phyloP scores from a whole-genome alignment of 1,140 invertebrate genomes.

The Trypoxylus dichotomus region DNA sequence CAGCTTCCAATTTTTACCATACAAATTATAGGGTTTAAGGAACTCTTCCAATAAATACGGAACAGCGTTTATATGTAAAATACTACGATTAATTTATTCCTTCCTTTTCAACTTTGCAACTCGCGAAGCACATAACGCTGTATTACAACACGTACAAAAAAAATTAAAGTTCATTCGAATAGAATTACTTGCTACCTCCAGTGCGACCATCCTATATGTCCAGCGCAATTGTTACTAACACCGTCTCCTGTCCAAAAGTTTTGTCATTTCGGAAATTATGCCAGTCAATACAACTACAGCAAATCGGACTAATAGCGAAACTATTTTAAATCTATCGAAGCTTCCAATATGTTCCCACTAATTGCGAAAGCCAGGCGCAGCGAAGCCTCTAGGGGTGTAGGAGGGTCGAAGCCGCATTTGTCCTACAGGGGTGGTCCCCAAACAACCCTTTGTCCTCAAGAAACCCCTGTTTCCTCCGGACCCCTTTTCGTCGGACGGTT shows the following conservation, averaged over 20 bases:
- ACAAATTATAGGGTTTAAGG: no score
- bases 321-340: slow-evolving; percentile 37
- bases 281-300: neutral
- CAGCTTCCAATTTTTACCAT: no score
- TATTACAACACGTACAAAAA: no score
- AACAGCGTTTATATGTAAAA: no score
- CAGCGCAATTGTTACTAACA: neutral
- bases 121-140: no score
- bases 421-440: slow-evolving; percentile 38
- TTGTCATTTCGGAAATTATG: slow-evolving; percentile 15
- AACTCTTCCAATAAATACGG: no score
- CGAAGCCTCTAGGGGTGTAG: slow-evolving; percentile 25
- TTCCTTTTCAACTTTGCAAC: no score
- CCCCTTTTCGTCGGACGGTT: slow-evolving; percentile 32
- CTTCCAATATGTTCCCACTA: slow-evolving; percentile 41
- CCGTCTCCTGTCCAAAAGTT: neutral
- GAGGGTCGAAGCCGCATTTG: slow-evolving; percentile 34
- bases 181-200: no score
- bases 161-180: no score
- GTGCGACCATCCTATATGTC: no score
- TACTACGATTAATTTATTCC: no score
- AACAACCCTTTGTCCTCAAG: slow-evolving; percentile 46
- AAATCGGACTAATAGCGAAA: slow-evolving; percentile 32
- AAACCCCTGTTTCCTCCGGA: slow-evolving; percentile 38
- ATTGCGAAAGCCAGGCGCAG: slow-evolving; percentile 36